Percentiles rank a stretch among this genome's conserved stretches.
phyloP scores from a whole-genome alignment of 2,113 vertebrate genomes.

The mouse (Mus musculus) region GRCm39 chr5:108316001-108316500 shows the following conservation, averaged over 20 bases:
- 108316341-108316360: not conserved
- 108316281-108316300: not conserved
- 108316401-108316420: not conserved
- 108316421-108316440: not conserved
- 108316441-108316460: constrained; percentile 25
- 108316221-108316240: not conserved
- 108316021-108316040: constrained; percentile 83
- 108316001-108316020: constrained; percentile 83
- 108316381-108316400: not conserved
- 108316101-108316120: not conserved
- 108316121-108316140: not conserved
- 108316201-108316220: not conserved
- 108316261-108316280: not conserved
- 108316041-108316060: constrained; percentile 61
- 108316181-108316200: constrained; percentile 39
- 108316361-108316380: not conserved
- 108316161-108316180: constrained; percentile 57
- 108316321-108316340: not conserved
- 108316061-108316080: constrained; percentile 31
- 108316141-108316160: constrained; percentile 24
- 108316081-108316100: constrained; percentile 20
- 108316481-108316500: not conserved
- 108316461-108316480: not conserved
- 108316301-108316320: not conserved
- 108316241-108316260: not conserved